Conservation (phyloP, 1,140 invertebrate species). For the Bradysia coprophila region DNA sequence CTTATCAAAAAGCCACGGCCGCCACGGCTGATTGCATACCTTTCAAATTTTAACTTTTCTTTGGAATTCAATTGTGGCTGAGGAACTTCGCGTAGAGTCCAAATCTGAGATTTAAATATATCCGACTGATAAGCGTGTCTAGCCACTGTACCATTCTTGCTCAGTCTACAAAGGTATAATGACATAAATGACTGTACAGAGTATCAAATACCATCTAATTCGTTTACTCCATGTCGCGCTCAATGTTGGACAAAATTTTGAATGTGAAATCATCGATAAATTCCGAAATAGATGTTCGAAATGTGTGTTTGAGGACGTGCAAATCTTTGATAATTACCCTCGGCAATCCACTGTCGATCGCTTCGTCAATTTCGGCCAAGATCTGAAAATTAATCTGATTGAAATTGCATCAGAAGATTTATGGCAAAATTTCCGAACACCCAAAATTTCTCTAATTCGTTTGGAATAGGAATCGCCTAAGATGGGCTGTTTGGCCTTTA, state of each 20-base stretch:
- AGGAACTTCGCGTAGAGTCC: constrained; percentile 22
- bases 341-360: constrained; percentile 7
- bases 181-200: too few relatives aligned
- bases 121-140: constrained; percentile 18
- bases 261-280: constrained; percentile 22
- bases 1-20: too few relatives aligned
- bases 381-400: too few relatives aligned
- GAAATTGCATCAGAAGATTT: too few relatives aligned
- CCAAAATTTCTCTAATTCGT: constrained; percentile 10
- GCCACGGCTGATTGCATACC: too few relatives aligned
- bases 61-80: constrained; percentile 15
- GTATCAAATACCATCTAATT: too few relatives aligned
- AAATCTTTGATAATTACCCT: constrained; percentile 12
- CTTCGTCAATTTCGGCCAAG: constrained; percentile 16
- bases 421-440: too few relatives aligned
- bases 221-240: constrained; percentile 21
- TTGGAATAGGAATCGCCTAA: constrained; percentile 19
- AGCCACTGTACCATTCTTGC: too few relatives aligned
- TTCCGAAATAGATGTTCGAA: constrained; percentile 14
- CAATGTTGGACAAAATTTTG: constrained; percentile 22
- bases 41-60: neutral
- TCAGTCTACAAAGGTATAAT: too few relatives aligned
- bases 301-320: constrained; percentile 15
- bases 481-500: constrained; percentile 15
- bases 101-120: constrained; percentile 20